Conservation (phyloP, 37 sponge, comb jelly and placozoan species). For the Agelas oroides region DNA sequence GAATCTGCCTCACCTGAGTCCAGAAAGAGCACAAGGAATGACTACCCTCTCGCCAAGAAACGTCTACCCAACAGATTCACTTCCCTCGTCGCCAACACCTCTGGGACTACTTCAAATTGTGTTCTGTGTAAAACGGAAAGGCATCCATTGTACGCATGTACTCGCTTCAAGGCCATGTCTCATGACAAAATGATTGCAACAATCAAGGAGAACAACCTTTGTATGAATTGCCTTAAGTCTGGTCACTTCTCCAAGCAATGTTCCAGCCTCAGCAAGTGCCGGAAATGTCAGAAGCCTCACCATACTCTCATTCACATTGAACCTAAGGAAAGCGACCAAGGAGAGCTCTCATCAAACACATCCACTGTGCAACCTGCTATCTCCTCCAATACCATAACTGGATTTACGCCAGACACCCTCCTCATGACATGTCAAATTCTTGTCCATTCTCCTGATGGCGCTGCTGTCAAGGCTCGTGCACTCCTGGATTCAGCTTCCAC, state of each 20-base stretch:
- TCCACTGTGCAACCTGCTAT: not conserved
- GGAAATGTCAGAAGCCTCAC: not conserved
- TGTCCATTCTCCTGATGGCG: slow-evolving; percentile 5
- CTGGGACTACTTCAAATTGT: not conserved
- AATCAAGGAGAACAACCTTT: slow-evolving; percentile 8
- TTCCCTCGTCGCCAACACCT: not conserved
- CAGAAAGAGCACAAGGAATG: slow-evolving; percentile 8
- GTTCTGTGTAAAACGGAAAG: not conserved
- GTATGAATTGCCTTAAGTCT: slow-evolving; percentile 14
- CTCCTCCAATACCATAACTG: not conserved
- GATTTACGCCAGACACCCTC: not conserved
- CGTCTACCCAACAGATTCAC: too few relatives aligned
- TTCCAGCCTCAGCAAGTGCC: not conserved
- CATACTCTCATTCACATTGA: not conserved
- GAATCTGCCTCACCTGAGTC: slow-evolving; percentile 1
- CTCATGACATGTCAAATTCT: slow-evolving; percentile 9
- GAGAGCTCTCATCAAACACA: slow-evolving; percentile 10
- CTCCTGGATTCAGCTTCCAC: slow-evolving; percentile 39
- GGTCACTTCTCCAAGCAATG: slow-evolving; percentile 33
- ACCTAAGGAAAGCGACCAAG: not conserved
- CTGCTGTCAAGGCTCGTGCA: slow-evolving; percentile 30
- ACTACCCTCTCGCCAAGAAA: too few relatives aligned
- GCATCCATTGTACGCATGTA: slow-evolving; percentile 17
- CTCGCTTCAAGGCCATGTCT: slow-evolving; percentile 23
- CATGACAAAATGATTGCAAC: slow-evolving; percentile 8